Evolutionary conservation across 2,888 invertebrate genomes (phyloP).

Genomic region (Geophilus truncorum): DNA sequence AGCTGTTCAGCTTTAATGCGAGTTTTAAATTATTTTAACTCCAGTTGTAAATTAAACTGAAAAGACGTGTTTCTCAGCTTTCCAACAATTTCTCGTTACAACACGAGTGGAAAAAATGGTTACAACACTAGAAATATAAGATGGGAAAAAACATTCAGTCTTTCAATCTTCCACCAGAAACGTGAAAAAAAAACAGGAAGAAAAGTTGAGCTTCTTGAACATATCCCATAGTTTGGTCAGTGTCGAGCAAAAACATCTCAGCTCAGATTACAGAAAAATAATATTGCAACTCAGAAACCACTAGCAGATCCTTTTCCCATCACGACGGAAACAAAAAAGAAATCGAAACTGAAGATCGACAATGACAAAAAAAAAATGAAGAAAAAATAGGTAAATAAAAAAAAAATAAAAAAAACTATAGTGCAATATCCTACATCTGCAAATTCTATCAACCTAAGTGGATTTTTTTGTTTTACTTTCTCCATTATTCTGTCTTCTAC

Average conservation of each 20-base stretch:
- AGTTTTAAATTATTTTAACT: not conserved
- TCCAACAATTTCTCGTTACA: not conserved
- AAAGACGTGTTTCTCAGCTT: not conserved
- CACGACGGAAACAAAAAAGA: not conserved
- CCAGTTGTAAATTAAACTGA: not conserved
- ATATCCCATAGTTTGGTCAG: not conserved
- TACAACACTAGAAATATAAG: not conserved
- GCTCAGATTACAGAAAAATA: conserved; percentile 5
- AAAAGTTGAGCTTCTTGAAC: not conserved
- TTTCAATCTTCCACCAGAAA: not conserved
- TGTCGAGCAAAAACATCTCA: not conserved
- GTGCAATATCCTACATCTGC: conserved; percentile 21
- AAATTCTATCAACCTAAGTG: conserved; percentile 27
- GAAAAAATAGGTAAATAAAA: not conserved
- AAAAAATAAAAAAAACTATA: conserved; percentile 10
- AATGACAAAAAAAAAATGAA: not conserved
- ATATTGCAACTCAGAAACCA: conserved; percentile 8
- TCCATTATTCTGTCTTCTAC: conserved; percentile 19
- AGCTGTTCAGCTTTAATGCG: too few species aligned
- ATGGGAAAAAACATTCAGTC: not conserved
- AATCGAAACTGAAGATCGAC: conserved; percentile 1
- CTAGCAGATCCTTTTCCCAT: not conserved
- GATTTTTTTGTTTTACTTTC: conserved; percentile 27
- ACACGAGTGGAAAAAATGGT: not conserved
- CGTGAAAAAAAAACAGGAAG: not conserved